These are phyloP conservation scores for Galerucella calmariensis DNA, from an alignment of 2,888 invertebrate genomes.

Conservation along the genomic window DNA sequence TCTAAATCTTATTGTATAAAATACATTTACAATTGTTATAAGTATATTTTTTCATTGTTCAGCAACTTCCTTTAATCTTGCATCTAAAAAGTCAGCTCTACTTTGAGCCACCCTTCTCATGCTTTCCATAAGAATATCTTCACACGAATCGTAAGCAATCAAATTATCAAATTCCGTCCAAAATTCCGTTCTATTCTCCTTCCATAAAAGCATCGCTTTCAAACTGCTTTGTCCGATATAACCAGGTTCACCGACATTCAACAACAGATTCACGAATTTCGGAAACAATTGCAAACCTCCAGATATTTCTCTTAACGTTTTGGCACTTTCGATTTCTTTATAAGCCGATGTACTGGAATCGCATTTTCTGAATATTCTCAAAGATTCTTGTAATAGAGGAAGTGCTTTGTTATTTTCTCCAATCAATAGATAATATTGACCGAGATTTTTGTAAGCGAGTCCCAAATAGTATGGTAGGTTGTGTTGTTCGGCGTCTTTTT, in stretches of 20 bases:
- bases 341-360: slow-evolving; percentile 16
- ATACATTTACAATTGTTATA: background rate
- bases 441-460: slow-evolving; percentile 59
- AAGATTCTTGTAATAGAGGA: slow-evolving; percentile 54
- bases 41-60: background rate
- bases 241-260: slow-evolving; percentile 34
- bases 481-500: slow-evolving; percentile 45
- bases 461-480: slow-evolving; percentile 56
- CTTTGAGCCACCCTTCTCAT: background rate
- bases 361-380: slow-evolving; percentile 55
- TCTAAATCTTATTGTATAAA: no score
- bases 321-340: slow-evolving; percentile 54
- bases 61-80: background rate
- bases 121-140: slow-evolving; percentile 13
- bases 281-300: slow-evolving; percentile 57
- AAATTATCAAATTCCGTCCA: slow-evolving; percentile 43
- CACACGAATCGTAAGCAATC: slow-evolving; percentile 3
- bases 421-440: slow-evolving; percentile 59
- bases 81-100: slow-evolving; percentile 4
- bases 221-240: slow-evolving; percentile 45
- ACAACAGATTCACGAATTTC: slow-evolving; percentile 51
- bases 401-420: slow-evolving; percentile 56
- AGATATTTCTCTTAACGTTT: slow-evolving; percentile 59
- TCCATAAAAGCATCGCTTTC: slow-evolving; percentile 55
- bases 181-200: slow-evolving; percentile 53